phyloP scores from a whole-genome alignment of 2,888 invertebrate genomes.

The Agelastica alni region DNA sequence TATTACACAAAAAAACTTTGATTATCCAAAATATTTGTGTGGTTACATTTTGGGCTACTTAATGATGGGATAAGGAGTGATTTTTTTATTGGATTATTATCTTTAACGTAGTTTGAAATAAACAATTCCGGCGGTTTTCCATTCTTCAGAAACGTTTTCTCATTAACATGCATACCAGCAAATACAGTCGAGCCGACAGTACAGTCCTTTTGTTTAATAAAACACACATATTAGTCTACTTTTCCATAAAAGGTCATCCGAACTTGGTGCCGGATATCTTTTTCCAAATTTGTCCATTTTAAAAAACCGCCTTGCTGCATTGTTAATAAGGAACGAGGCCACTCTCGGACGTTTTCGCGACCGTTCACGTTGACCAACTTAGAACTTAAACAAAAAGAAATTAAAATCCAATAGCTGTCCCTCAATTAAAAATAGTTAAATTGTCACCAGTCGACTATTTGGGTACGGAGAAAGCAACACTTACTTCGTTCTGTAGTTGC shows the following conservation, averaged over 20 bases:
- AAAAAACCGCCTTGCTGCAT: conserved; percentile 12
- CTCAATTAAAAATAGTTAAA: background rate
- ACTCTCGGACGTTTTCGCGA: background rate
- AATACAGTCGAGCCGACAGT: background rate
- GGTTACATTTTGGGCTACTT: no score
- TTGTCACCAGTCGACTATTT: background rate
- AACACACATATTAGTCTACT: conserved; percentile 16
- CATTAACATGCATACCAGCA: conserved; percentile 13
- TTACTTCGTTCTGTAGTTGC: background rate
- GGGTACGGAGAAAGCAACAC: conserved; percentile 2
- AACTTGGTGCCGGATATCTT: conserved; percentile 23
- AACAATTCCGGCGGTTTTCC: background rate
- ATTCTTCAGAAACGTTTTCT: conserved; percentile 5
- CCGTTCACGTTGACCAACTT: conserved; percentile 15
- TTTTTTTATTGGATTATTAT: no score
- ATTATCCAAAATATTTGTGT: no score
- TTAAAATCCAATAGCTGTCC: conserved; percentile 2
- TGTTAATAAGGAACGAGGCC: conserved; percentile 22
- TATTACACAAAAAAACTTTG: no score
- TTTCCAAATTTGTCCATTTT: conserved; percentile 23
- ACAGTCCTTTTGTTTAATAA: conserved; percentile 12
- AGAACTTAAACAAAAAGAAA: conserved; percentile 10
- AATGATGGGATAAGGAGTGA: no score
- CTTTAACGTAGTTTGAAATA: no score
- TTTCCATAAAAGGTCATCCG: conserved; percentile 17